Conservation (phyloP, 2,888 invertebrate species). For the Acanthopleura granulata region DNA sequence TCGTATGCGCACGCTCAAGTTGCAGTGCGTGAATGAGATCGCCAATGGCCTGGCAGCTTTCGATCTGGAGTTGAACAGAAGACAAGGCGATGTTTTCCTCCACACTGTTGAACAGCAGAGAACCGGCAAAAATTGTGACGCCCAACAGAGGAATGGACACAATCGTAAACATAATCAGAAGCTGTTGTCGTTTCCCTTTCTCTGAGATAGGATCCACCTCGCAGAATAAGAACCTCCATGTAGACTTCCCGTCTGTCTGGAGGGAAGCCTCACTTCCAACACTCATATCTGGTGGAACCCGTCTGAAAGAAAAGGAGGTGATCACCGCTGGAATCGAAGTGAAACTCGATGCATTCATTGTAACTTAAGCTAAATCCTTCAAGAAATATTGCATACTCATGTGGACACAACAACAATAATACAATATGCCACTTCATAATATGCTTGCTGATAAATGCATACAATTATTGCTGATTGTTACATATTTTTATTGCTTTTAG, state of each 20-base stretch:
- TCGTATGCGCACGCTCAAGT: constrained; percentile 25
- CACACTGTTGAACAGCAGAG: constrained; percentile 2
- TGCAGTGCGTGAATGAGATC: constrained; percentile 26
- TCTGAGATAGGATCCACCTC: constrained; percentile 27
- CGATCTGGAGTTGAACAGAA: constrained; percentile 14
- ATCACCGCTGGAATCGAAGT: too few species aligned
- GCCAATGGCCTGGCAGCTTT: constrained; percentile 23
- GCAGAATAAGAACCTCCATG: constrained; percentile 16
- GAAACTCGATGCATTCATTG: too few species aligned
- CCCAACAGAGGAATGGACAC: constrained; percentile 26
- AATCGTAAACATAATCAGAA: constrained; percentile 22
- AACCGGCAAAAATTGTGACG: constrained; percentile 23
- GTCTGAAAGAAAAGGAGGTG: neutral
- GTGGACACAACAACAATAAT: too few species aligned
- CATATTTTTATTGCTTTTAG: too few species aligned
- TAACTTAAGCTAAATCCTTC: too few species aligned
- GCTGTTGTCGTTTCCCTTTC: constrained; percentile 22
- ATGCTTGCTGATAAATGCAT: too few species aligned
- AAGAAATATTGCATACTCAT: too few species aligned
- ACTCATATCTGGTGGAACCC: neutral
- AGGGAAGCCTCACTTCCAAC: constrained; percentile 8
- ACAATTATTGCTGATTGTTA: too few species aligned
- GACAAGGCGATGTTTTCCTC: neutral
- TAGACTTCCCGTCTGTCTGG: neutral
- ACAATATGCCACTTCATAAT: too few species aligned